These are phyloP conservation scores for Trematomus loennbergii DNA, from an alignment of 2,113 vertebrate species.

Conservation along the genomic window DNA sequence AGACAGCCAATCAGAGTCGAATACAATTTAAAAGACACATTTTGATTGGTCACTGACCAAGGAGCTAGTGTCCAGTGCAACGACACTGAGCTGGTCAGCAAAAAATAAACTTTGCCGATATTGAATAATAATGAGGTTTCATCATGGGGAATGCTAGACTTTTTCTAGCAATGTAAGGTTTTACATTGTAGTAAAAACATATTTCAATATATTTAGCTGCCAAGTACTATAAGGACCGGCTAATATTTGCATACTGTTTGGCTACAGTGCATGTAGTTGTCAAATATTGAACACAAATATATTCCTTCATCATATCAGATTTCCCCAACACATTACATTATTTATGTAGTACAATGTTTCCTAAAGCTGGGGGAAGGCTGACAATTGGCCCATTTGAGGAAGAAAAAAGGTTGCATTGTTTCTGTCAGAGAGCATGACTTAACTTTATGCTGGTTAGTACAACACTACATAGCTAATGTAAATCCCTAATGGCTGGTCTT, in stretches of 20 bases:
- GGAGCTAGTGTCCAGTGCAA: too few species aligned
- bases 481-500: not conserved
- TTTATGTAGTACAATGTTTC: not conserved
- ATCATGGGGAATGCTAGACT: not conserved
- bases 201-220: not conserved
- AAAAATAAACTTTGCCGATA: not conserved
- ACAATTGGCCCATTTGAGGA: not conserved
- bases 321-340: too few species aligned
- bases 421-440: not conserved
- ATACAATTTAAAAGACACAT: accelerated
- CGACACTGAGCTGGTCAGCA: not conserved
- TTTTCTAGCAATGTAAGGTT: not conserved
- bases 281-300: too few species aligned
- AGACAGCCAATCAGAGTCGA: constrained; percentile 50
- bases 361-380: not conserved
- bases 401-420: not conserved
- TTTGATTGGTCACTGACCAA: constrained; percentile 47
- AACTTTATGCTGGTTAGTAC: not conserved
- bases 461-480: not conserved
- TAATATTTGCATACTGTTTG: not conserved
- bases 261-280: not conserved
- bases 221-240: not conserved
- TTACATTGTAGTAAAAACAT: not conserved
- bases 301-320: too few species aligned
- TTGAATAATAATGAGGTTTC: not conserved